Base-by-base conservation (phyloP, 2,113 vertebrate species). In the Elephantulus edwardii region DNA sequence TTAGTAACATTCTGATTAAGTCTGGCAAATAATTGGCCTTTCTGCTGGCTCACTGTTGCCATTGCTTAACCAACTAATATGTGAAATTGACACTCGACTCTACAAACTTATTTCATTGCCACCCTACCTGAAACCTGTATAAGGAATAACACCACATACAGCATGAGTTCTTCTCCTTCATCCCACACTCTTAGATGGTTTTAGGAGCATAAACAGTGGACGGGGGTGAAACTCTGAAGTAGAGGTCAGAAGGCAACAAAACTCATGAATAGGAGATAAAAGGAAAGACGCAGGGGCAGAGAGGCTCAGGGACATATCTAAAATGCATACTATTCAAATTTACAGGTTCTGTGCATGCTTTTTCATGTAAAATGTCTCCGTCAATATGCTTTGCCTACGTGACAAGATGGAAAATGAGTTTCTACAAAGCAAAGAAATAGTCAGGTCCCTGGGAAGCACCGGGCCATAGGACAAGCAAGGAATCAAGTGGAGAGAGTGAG, bases 341-440 rank as follows among this genome's bases (percentile, higher is more conserved):
- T 50, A 88, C 46, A 72, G 42, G 80, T 40, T 58, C 22, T 60
- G 20, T 60, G 20, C 28, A 24, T 35, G 52, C 20, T 83, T 82
- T 54, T 81, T 28, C 5, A 46, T 40, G 3, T 58, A 19, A 79
- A 79, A 81, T 40, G 16, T 83, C 35, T 86, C n/a, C 22, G 19
- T 75, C 64, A 83, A 89, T 89, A 92, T 68, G 58, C 50, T 84
- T 88, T 48, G 22, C 14, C 83, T 40, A 82, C 5, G 66, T 82
- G 66, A 84, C 46, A 85, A 91, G 38, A 74, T 28, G 33, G 22
- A 28, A 71, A 35, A 70, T 3, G 1, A 79, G 78, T 6, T 40
- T 82, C 83, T 19, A 40, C 16, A n/a, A 24, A 38, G 6, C 68
- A 89, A 87, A 40, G 35, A 91, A 87, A 82, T 40, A 87, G 13